These are phyloP conservation scores for Reticulitermes speratus DNA, from an alignment of 1,140 invertebrate species.

Conservation along the genomic window DNA sequence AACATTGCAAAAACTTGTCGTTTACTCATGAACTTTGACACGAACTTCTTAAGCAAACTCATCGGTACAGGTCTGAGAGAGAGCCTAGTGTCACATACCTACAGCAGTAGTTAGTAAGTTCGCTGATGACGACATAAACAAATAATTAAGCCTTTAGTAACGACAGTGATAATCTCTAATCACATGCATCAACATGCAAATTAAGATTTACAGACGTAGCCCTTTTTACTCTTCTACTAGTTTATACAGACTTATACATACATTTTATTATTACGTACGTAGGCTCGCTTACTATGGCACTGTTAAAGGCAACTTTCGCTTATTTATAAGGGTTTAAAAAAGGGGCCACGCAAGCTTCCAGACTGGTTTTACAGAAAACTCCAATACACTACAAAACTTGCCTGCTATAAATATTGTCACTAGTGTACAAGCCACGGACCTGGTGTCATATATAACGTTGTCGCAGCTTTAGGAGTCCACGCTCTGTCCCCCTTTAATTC, in stretches of 20 bases:
- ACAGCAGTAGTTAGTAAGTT: too few relatives aligned
- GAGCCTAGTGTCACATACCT: too few relatives aligned
- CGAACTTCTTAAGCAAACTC: too few relatives aligned
- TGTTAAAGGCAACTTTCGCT: not conserved
- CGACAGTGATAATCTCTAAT: not conserved
- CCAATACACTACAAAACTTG: slow-evolving; percentile 13
- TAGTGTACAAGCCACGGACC: not conserved
- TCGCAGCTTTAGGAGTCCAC: slow-evolving; percentile 7
- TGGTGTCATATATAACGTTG: slow-evolving; percentile 24
- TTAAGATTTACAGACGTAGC: not conserved
- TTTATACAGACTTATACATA: too few relatives aligned
- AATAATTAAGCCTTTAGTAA: not conserved
- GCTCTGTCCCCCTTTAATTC: not conserved
- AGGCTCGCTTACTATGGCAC: not conserved
- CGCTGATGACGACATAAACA: too few relatives aligned
- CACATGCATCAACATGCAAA: not conserved
- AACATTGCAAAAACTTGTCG: too few relatives aligned
- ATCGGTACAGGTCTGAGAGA: too few relatives aligned
- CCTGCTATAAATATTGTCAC: slow-evolving; percentile 29
- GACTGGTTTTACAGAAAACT: slow-evolving; percentile 22
- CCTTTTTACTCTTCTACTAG: not conserved
- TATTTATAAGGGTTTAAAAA: not conserved
- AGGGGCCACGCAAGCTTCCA: not conserved
- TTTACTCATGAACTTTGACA: too few relatives aligned
- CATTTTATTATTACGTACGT: not conserved